Evolutionary conservation across 1,140 invertebrate genomes (phyloP).

Genomic region (Drosophila lacertosa): DNA sequence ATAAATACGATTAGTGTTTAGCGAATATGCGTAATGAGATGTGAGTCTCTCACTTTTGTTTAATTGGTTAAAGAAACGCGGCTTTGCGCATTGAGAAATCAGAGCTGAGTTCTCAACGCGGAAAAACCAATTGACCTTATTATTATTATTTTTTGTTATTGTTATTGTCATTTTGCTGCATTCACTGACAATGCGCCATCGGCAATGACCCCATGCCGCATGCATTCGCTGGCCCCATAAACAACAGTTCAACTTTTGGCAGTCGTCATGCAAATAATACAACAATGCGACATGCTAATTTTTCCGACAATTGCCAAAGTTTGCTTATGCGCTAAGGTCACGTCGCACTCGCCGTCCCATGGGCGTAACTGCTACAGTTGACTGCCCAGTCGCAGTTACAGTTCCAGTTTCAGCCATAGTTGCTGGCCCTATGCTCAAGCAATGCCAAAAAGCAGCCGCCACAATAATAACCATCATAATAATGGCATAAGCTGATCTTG

Average conservation of each 20-base stretch:
- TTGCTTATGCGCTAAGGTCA: conserved; percentile 80
- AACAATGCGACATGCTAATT: conserved; percentile 64
- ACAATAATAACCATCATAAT: conserved; percentile 73
- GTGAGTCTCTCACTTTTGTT: background rate
- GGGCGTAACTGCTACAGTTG: conserved; percentile 33
- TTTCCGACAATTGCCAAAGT: conserved; percentile 50
- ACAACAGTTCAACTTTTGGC: conserved; percentile 46
- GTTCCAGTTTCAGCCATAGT: conserved; percentile 12
- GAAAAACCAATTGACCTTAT: conserved; percentile 23
- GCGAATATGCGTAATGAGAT: no score
- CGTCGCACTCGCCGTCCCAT: conserved; percentile 36
- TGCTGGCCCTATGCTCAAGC: conserved; percentile 9
- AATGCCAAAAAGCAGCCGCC: conserved; percentile 45
- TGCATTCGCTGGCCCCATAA: conserved; percentile 44
- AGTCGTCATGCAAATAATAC: conserved; percentile 51
- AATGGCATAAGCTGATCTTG: conserved; percentile 40
- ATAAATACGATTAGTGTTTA: background rate
- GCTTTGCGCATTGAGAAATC: background rate
- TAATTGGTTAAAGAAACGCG: background rate
- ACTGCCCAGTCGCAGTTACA: conserved; percentile 32
- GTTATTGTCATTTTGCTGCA: background rate
- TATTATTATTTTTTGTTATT: background rate
- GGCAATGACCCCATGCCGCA: conserved; percentile 52
- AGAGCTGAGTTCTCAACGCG: conserved; percentile 4
- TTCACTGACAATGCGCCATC: conserved; percentile 47